These are phyloP conservation scores for Cheumatopsyche charites DNA, from an alignment of 1,140 invertebrate species.

Conservation along the genomic window DNA sequence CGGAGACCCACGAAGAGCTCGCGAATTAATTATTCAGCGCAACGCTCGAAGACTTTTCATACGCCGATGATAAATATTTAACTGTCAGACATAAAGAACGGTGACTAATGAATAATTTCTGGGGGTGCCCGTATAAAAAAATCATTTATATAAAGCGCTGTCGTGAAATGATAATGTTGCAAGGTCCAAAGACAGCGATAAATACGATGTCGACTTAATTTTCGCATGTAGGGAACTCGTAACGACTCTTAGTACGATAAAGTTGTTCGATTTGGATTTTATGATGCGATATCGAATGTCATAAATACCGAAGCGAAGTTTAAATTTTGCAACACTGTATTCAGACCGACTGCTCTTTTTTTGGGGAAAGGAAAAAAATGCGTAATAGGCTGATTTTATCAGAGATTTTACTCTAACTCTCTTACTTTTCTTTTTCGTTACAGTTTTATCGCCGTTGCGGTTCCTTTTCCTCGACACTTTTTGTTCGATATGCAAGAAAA, in stretches of 20 bases:
- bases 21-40: constrained; percentile 17
- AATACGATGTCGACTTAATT: constrained; percentile 5
- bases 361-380: not conserved
- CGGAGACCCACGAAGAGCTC: not conserved
- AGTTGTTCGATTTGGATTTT: not conserved
- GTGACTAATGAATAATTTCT: constrained; percentile 20
- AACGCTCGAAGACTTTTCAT: constrained; percentile 19
- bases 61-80: constrained; percentile 20
- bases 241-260: not conserved
- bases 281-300: not conserved
- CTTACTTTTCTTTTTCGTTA: not conserved
- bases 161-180: not conserved
- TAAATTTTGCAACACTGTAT: not conserved
- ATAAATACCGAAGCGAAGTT: not conserved
- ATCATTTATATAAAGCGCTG: not conserved
- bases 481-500: constrained; percentile 12
- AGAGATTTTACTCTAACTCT: not conserved
- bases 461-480: not conserved
- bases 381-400: constrained; percentile 19
- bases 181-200: not conserved
- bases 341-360: not conserved
- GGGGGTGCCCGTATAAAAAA: not conserved
- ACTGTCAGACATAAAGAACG: constrained; percentile 10
- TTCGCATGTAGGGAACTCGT: not conserved
- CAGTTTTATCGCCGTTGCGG: not conserved